These are phyloP conservation scores for Paramormyrops kingsleyae DNA, from an alignment of 2,113 vertebrate species.

Conservation along the genomic window DNA sequence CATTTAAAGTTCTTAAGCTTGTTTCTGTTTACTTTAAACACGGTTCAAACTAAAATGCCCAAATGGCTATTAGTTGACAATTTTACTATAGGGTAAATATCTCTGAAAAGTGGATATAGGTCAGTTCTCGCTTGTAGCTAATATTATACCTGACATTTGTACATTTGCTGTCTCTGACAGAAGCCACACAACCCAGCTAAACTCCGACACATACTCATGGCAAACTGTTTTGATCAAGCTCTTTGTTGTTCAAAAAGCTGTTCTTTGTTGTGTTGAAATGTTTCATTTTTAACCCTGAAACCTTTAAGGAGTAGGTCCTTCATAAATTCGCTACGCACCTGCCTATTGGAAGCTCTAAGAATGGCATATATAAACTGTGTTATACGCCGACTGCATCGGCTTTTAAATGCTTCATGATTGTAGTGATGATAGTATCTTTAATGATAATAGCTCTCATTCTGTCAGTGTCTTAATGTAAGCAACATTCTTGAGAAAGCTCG, in stretches of 20 bases:
- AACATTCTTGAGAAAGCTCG: neutral
- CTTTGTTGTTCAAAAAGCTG: neutral
- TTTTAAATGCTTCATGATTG: neutral
- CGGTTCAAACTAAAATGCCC: conserved; percentile 35
- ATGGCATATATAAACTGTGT: neutral
- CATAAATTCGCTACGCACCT: neutral
- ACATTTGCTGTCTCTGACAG: conserved; percentile 39
- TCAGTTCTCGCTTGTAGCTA: conserved; percentile 45
- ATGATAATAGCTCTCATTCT: neutral
- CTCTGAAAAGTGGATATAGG: conserved; percentile 32
- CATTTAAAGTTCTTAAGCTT: conserved; percentile 51
- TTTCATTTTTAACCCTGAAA: neutral
- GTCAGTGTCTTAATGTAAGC: neutral
- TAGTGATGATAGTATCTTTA: neutral
- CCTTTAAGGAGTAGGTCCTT: neutral
- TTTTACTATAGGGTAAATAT: conserved; percentile 39
- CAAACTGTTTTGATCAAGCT: neutral
- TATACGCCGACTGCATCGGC: neutral
- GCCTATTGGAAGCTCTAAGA: neutral
- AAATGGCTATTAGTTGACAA: conserved; percentile 52
- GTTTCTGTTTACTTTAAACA: conserved; percentile 53
- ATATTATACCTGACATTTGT: conserved; percentile 51
- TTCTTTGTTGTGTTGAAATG: neutral
- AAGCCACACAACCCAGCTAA: neutral
- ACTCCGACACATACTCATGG: neutral